A percentile compares a stretch with the other conserved stretches of the same genome.
Evolutionary conservation across 2,113 vertebrate species (phyloP).

Genomic region (Osmerus eperlanus): DNA sequence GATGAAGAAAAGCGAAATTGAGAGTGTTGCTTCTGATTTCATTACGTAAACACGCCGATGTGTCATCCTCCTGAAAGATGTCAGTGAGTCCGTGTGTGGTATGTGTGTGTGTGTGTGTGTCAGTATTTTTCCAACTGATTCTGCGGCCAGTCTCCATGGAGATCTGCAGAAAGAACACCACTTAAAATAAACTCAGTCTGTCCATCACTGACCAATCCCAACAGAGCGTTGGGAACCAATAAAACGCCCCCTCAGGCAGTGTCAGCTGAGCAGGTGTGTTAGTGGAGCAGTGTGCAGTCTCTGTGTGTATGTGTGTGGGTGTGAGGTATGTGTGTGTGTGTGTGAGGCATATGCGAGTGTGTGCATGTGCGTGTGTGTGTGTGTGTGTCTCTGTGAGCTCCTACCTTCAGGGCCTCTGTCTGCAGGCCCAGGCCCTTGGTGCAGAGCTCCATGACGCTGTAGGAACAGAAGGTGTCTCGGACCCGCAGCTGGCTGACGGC

Average conservation of each 20-base stretch:
- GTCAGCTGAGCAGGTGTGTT: constrained; percentile 1
- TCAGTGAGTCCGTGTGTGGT: too few species aligned
- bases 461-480: constrained; percentile 96
- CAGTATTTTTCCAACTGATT: background rate
- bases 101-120: background rate
- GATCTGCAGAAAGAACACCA: constrained; percentile 40
- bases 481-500: constrained; percentile 98
- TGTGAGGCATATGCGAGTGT: background rate
- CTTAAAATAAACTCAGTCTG: constrained; percentile 50
- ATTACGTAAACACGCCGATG: too few species aligned
- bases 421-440: constrained; percentile 97
- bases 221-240: background rate
- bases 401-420: constrained; percentile 96
- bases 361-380: background rate
- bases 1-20: background rate
- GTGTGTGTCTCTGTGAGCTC: constrained; percentile 10
- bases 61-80: too few species aligned
- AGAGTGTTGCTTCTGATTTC: background rate
- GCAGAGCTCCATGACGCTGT: constrained; percentile 98
- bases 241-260: constrained; percentile 29
- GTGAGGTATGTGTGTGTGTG: background rate
- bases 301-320: background rate
- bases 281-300: background rate
- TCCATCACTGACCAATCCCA: constrained; percentile 46
- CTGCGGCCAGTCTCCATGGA: constrained; percentile 43